Evolutionary conservation across 2,888 invertebrate species (phyloP), one percentile per base, ranked within the genome.

Genomic region (Synergus itoensis): DNA sequence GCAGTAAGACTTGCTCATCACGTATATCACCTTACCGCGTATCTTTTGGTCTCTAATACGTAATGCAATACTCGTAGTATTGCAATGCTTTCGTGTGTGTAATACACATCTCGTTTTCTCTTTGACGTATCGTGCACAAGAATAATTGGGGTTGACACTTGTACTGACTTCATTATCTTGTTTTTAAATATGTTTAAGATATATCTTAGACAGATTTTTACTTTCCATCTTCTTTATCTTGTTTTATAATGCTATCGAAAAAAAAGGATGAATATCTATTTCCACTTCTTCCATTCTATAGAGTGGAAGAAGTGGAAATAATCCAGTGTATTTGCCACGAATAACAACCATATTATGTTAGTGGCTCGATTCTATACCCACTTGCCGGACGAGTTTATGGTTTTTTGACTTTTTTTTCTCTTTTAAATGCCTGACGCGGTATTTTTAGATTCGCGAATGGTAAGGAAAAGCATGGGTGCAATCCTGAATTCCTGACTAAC

Each of bases 301-400:
- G 45, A 48, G 69, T 69, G 45, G 28, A 45, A 5, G 21, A 28
- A 69, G 28, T n/a, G 8, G 4, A 28, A 53, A 16, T 48, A 69
- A 60, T 18, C n/a, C 60, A 60, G 60, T 18, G 60, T 9, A 45
- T 53, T n/a, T 67, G 16, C 48, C 14, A 48, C 16, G 28, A 53
- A 69, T 69, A 69, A 69, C 28, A 69, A 69, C 48, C 28, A 69
- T 69, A 16, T n/a, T 40, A 41, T n/a, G 60, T 62, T 62, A 48
- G 69, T 69, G 69, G 45, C n/a, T 69, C 14, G 48, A 45, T 64
- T 64, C 69, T 48, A 28, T 69, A 36, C 48, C 28, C 69, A 69
- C 69, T 69, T 69, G 69, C 28, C n/a, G 16, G 69, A 48, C 69
- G 48, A 69, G 69, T 69, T 69, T 69, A 69, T 69, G 48, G 48